phyloP scores from a whole-genome alignment of 2,888 invertebrate genomes.

The Dynastes maya region DNA sequence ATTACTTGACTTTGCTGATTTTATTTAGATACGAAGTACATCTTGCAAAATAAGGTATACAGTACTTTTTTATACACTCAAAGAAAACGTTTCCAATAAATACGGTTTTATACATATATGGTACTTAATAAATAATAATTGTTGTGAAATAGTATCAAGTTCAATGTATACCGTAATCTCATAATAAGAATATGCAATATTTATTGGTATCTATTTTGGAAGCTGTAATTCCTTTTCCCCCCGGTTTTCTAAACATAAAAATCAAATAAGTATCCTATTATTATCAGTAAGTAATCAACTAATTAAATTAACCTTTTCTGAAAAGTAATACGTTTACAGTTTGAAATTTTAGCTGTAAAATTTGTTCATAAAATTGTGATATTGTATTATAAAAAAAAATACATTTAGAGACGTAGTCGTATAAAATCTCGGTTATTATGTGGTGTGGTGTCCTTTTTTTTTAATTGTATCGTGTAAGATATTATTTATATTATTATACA shows the following conservation, averaged over 20 bases:
- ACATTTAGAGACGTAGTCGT: slow-evolving; percentile 4
- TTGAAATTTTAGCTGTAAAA: slow-evolving; percentile 41
- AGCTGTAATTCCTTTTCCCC: not conserved
- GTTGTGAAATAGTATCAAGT: slow-evolving; percentile 21
- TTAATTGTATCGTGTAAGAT: slow-evolving; percentile 44
- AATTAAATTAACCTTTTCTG: no score
- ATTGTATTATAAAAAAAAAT: slow-evolving; percentile 41
- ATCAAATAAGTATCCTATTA: not conserved
- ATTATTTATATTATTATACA: slow-evolving; percentile 41
- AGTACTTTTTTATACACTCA: no score
- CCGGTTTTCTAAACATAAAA: not conserved
- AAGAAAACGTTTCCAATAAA: no score
- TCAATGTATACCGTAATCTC: slow-evolving; percentile 7
- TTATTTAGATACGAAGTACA: no score
- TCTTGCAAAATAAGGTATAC: no score
- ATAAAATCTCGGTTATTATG: slow-evolving; percentile 30
- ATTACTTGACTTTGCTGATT: no score
- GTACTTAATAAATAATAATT: slow-evolving; percentile 8
- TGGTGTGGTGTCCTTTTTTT: slow-evolving; percentile 47
- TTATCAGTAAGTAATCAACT: no score
- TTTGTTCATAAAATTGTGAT: slow-evolving; percentile 49
- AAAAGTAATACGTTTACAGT: slow-evolving; percentile 30
- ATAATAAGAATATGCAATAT: not conserved
- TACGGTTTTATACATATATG: no score
- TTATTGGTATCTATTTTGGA: not conserved